Evolutionary conservation across 30 jellyfish, hydroid and myxozoan species (phyloP).

Genomic region (Nemopilema nomurai): DNA sequence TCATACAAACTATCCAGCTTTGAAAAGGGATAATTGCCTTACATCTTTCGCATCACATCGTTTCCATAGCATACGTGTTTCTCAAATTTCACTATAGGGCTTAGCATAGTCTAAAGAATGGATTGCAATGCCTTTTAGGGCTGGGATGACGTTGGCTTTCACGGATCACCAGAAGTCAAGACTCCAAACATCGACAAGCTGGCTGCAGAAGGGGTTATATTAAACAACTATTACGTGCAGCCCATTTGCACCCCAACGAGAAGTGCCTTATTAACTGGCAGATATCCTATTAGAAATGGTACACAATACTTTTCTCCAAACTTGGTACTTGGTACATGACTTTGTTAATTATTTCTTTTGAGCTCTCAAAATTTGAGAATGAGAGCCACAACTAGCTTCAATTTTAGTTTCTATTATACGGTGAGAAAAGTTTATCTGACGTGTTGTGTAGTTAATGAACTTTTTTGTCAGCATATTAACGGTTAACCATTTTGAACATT

Average conservation of each 20-base stretch:
- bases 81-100: not conserved
- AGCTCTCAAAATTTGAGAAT: too few species aligned
- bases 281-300: conserved; percentile 78
- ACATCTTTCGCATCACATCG: too few species aligned
- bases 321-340: too few species aligned
- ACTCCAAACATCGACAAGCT: conserved; percentile 69
- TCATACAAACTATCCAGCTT: too few species aligned
- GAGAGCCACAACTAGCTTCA: too few species aligned
- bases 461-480: too few species aligned
- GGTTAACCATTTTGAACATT: not conserved
- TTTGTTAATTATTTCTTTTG: too few species aligned
- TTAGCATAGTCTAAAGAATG: not conserved
- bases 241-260: conserved; percentile 84
- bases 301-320: not conserved
- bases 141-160: conserved; percentile 87
- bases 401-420: too few species aligned
- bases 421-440: too few species aligned
- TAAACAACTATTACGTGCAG: conserved; percentile 64
- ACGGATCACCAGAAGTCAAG: conserved; percentile 67
- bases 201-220: conserved; percentile 72
- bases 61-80: too few species aligned
- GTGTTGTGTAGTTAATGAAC: too few species aligned
- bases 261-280: conserved; percentile 78
- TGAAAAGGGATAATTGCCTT: too few species aligned
- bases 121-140: conserved; percentile 36